A percentile compares a stretch with the other conserved stretches of the same genome.
phyloP scores from a whole-genome alignment of 2,797 vertebrate genomes.

The Phoxinus dragarum region DNA sequence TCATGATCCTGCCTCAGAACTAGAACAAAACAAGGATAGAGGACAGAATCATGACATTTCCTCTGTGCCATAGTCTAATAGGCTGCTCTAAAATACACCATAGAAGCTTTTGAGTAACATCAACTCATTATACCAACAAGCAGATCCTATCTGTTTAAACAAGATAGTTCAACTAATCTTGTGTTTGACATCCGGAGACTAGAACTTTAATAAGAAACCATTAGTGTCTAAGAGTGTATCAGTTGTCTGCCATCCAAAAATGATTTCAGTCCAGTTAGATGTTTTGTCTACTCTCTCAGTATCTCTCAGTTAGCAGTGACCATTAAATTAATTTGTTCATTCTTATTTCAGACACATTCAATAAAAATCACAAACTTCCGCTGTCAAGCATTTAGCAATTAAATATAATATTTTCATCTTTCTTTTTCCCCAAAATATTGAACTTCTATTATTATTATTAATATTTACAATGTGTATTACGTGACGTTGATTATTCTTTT shows the following conservation, averaged over 20 bases:
- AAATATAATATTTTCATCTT: neutral
- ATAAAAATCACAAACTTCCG: neutral
- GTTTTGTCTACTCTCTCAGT: neutral
- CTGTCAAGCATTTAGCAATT: neutral
- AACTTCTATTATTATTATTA: neutral
- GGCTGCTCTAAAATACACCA: neutral
- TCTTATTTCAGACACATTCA: neutral
- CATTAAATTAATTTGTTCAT: neutral
- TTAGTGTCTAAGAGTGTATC: neutral
- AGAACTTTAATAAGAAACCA: neutral
- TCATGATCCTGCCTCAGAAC: no score
- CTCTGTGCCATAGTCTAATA: slow-evolving; percentile 5
- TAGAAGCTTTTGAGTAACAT: neutral
- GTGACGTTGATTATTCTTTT: neutral
- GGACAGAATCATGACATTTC: no score
- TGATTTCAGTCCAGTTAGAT: neutral
- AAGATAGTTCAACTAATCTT: neutral
- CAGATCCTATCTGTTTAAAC: neutral
- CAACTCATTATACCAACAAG: slow-evolving; percentile 8
- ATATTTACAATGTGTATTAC: neutral
- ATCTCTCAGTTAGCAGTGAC: neutral
- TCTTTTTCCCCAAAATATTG: neutral
- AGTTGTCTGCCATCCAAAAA: neutral
- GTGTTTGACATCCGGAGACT: neutral
- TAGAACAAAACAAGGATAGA: no score